Conservation (phyloP, 2,797 vertebrate species). For the Myotis pilosus region DNA sequence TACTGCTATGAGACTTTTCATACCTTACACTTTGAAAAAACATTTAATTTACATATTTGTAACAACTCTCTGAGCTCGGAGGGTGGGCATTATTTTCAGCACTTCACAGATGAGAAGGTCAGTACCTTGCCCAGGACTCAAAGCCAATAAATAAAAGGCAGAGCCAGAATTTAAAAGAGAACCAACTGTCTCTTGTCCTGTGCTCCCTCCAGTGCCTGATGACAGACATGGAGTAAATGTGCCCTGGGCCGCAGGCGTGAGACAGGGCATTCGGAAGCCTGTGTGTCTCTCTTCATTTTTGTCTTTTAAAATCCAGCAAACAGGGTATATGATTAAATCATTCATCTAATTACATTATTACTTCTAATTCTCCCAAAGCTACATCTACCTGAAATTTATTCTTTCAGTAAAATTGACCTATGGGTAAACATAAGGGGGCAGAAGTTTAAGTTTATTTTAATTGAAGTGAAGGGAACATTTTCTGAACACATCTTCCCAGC, state of each 20-base stretch:
- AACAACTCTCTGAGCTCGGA: not conserved
- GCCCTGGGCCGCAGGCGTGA: not conserved
- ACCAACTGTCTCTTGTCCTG: not conserved
- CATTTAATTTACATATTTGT: not conserved
- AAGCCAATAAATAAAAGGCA: not conserved
- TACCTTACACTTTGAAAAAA: not conserved
- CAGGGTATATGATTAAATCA: not conserved
- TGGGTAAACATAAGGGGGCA: not conserved
- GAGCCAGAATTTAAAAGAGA: not conserved
- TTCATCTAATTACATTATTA: not conserved
- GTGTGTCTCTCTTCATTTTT: not conserved
- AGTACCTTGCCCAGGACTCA: not conserved
- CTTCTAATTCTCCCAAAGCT: constrained; percentile 11
- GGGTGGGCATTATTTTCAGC: not conserved
- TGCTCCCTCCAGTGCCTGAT: not conserved
- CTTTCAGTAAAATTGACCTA: not conserved
- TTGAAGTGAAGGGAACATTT: not conserved
- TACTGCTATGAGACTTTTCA: not conserved
- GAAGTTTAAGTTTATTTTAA: constrained; percentile 22
- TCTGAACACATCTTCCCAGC: not conserved
- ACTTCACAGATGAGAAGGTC: not conserved
- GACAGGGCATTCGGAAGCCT: not conserved
- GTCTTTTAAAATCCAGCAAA: not conserved
- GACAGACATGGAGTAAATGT: accelerated
- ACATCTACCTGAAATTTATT: constrained; percentile 8